Conservation (phyloP, 2,888 invertebrate genomes). For the Caenorhabditis afra region DNA sequence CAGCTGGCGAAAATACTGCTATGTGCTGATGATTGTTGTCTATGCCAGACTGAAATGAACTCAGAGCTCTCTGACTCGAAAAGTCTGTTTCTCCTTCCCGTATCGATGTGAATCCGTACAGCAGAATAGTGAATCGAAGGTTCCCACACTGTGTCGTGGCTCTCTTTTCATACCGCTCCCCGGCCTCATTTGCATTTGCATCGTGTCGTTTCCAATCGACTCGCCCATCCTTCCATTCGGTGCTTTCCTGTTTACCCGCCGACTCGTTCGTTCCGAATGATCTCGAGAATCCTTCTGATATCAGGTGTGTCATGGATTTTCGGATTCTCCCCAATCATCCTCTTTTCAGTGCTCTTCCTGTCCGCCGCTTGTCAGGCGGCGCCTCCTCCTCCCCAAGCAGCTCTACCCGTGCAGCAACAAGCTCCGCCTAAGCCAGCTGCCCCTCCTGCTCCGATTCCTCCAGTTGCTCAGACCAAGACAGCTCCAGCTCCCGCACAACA, state of each 20-base stretch:
- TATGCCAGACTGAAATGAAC: too few relatives aligned
- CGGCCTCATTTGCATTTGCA: background rate
- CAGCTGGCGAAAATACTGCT: constrained; percentile 87
- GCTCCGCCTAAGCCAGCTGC: too few relatives aligned
- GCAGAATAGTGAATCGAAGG: too few relatives aligned
- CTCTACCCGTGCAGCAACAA: too few relatives aligned
- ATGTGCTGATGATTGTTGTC: constrained; percentile 91
- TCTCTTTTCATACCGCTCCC: constrained; percentile 1
- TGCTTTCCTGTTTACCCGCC: background rate
- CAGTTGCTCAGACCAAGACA: background rate
- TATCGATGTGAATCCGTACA: too few relatives aligned
- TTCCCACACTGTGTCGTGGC: constrained; percentile 10
- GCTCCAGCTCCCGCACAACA: background rate
- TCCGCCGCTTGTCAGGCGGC: background rate
- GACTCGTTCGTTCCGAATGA: background rate
- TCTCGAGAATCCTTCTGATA: background rate
- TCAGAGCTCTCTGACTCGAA: too few relatives aligned
- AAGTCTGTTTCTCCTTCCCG: too few relatives aligned
- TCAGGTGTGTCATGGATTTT: background rate
- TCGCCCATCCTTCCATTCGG: background rate
- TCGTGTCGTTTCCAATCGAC: background rate
- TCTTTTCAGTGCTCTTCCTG: background rate
- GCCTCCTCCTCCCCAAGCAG: too few relatives aligned
- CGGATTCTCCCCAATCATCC: background rate
- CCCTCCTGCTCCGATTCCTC: background rate